A percentile compares a stretch with the other conserved stretches of the same genome.
Evolutionary conservation across 2,888 invertebrate genomes (phyloP).

Genomic region (Mantis religiosa): DNA sequence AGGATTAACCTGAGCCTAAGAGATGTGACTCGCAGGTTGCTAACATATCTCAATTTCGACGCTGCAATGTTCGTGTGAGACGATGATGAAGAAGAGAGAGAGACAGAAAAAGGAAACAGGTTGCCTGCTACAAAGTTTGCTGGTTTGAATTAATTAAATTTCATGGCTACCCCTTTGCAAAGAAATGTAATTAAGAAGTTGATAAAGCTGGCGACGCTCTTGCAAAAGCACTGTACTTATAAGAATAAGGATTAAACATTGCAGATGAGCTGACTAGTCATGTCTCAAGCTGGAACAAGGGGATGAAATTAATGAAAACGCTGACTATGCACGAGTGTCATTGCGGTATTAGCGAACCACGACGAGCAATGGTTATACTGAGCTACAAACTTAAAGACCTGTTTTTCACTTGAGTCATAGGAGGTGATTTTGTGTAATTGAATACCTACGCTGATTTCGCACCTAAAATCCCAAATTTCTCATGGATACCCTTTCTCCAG

Average conservation of each 20-base stretch:
- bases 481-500: too few relatives aligned
- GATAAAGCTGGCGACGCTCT: neutral
- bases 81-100: neutral
- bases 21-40: neutral
- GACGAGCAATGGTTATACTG: neutral
- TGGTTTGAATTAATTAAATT: slow-evolving; percentile 26
- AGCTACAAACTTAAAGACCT: too few relatives aligned
- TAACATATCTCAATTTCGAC: neutral
- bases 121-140: neutral
- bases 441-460: too few relatives aligned
- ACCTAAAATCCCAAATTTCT: too few relatives aligned
- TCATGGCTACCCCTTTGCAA: slow-evolving; percentile 15
- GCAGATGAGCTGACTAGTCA: neutral
- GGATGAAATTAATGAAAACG: neutral
- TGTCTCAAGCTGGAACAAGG: neutral
- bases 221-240: neutral
- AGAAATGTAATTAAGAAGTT: slow-evolving; percentile 29
- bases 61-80: neutral
- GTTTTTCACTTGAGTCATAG: too few relatives aligned
- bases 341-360: neutral
- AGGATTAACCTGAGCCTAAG: neutral
- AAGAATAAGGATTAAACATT: neutral
- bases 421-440: too few relatives aligned
- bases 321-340: neutral
- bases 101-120: neutral